These are phyloP conservation scores for Mythimna albipuncta DNA, from an alignment of 2,888 invertebrate genomes.

Conservation along the genomic window DNA sequence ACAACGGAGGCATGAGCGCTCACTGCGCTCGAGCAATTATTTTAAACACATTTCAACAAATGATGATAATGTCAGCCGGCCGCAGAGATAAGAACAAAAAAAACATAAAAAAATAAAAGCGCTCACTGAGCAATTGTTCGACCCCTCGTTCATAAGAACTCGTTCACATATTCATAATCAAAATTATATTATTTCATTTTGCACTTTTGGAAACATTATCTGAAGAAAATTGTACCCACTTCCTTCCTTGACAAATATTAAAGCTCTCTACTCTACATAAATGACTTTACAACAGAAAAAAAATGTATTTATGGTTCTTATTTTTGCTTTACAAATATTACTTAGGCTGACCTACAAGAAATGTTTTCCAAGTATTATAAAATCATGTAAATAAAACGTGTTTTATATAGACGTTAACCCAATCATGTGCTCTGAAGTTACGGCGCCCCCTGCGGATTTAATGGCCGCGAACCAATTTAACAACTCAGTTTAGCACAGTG, in stretches of 20 bases:
- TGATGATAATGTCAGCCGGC: slow-evolving; percentile 88
- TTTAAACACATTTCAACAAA: slow-evolving; percentile 91
- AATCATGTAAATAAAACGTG: slow-evolving; percentile 64
- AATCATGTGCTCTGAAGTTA: slow-evolving; percentile 74
- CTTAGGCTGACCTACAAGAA: slow-evolving; percentile 50
- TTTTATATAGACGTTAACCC: slow-evolving; percentile 74
- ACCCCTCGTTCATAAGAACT: slow-evolving; percentile 71
- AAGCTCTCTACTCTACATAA: slow-evolving; percentile 7
- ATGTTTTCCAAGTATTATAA: slow-evolving; percentile 58
- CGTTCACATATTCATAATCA: slow-evolving; percentile 60
- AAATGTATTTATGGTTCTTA: slow-evolving; percentile 9
- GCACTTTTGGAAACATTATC: slow-evolving; percentile 17
- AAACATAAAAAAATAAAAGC: slow-evolving; percentile 76
- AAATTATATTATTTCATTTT: slow-evolving; percentile 39
- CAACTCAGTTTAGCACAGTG: slow-evolving; percentile 84
- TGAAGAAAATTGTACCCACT: slow-evolving; percentile 27
- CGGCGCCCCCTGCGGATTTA: slow-evolving; percentile 79
- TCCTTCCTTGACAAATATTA: slow-evolving; percentile 16
- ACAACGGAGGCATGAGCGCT: slow-evolving; percentile 84
- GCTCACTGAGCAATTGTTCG: slow-evolving; percentile 80
- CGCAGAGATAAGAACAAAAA: slow-evolving; percentile 82
- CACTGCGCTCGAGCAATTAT: slow-evolving; percentile 87
- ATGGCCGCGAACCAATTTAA: slow-evolving; percentile 82
- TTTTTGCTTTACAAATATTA: slow-evolving; percentile 44
- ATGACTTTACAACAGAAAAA: slow-evolving; percentile 17